Conservation (phyloP, 1,140 invertebrate genomes). For the Leptonema lineaticorne region DNA sequence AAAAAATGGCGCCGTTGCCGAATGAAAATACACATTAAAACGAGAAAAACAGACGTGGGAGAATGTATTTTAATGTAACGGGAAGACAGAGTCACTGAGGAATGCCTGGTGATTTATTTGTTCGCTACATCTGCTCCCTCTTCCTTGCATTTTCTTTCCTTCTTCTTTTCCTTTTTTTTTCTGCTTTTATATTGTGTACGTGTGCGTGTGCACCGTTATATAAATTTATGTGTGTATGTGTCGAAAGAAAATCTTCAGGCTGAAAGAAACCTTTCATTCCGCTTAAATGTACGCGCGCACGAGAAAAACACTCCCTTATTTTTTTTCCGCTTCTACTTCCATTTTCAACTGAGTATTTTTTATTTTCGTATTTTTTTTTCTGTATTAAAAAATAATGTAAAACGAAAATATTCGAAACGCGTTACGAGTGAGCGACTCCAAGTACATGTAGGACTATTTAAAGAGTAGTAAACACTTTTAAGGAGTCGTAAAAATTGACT, state of each 20-base stretch:
- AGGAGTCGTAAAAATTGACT: too few relatives aligned
- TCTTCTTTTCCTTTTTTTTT: slow-evolving; percentile 3
- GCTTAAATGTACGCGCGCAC: slow-evolving; percentile 9
- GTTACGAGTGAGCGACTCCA: too few relatives aligned
- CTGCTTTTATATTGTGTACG: neutral
- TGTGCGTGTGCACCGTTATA: neutral
- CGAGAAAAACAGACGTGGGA: slow-evolving; percentile 30
- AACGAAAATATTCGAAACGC: too few relatives aligned
- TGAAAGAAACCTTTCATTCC: slow-evolving; percentile 24
- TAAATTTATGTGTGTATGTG: neutral
- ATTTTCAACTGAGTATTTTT: too few relatives aligned
- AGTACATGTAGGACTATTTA: too few relatives aligned
- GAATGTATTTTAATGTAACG: slow-evolving; percentile 32
- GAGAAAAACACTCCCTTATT: slow-evolving; percentile 15
- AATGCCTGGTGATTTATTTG: slow-evolving; percentile 31
- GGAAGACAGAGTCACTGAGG: slow-evolving; percentile 30
- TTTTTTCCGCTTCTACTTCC: too few relatives aligned
- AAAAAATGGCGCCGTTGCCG: slow-evolving; percentile 7
- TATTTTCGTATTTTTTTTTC: too few relatives aligned
- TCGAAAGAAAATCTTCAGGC: slow-evolving; percentile 18
- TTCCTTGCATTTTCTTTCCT: slow-evolving; percentile 1
- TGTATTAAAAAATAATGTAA: too few relatives aligned
- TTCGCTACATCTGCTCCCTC: slow-evolving; percentile 29
- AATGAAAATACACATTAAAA: slow-evolving; percentile 31
- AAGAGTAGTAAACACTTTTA: too few relatives aligned